Conservation (phyloP, 1,140 invertebrate species). For the Drosophila arizonae region DNA sequence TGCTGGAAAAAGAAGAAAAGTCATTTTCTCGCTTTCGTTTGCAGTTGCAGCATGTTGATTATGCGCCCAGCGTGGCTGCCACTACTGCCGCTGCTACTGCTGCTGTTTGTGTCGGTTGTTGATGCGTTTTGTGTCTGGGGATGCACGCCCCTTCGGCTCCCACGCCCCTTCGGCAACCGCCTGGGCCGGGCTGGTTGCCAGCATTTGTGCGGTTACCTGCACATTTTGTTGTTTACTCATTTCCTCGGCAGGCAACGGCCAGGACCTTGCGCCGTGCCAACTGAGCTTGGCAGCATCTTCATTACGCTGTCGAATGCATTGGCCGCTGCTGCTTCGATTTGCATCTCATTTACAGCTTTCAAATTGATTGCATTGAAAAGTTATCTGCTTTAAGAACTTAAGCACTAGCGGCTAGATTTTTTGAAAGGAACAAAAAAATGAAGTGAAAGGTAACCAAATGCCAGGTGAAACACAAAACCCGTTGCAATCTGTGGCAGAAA, state of each 20-base stretch:
- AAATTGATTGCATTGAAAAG: conserved; percentile 47
- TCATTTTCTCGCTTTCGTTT: conserved; percentile 77
- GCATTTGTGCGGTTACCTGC: conserved; percentile 51
- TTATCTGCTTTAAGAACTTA: conserved; percentile 20
- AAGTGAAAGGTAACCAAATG: conserved; percentile 2
- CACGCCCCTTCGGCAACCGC: background rate
- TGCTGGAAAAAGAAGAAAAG: conserved; percentile 66
- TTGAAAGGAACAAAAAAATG: background rate
- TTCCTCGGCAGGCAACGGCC: conserved; percentile 26
- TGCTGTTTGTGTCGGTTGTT: conserved; percentile 38
- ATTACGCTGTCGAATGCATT: conserved; percentile 48
- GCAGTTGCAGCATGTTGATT: conserved; percentile 55
- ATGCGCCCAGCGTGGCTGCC: conserved; percentile 11
- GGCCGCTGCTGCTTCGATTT: conserved; percentile 54
- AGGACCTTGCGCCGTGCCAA: background rate
- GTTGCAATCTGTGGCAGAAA: conserved; percentile 73
- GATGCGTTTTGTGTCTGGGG: conserved; percentile 43
- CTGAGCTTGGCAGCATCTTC: conserved; percentile 15
- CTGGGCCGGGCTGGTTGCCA: too few relatives aligned
- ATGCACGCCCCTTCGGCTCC: conserved; percentile 22
- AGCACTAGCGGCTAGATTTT: conserved; percentile 13
- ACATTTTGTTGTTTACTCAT: conserved; percentile 61
- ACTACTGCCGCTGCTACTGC: background rate
- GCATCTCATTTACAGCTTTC: conserved; percentile 64
- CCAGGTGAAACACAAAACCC: conserved; percentile 41